Evolutionary conservation across 2,797 vertebrate species (phyloP), one percentile per base, ranked within the genome.

Genomic region (Sebastes matsubarae): DNA sequence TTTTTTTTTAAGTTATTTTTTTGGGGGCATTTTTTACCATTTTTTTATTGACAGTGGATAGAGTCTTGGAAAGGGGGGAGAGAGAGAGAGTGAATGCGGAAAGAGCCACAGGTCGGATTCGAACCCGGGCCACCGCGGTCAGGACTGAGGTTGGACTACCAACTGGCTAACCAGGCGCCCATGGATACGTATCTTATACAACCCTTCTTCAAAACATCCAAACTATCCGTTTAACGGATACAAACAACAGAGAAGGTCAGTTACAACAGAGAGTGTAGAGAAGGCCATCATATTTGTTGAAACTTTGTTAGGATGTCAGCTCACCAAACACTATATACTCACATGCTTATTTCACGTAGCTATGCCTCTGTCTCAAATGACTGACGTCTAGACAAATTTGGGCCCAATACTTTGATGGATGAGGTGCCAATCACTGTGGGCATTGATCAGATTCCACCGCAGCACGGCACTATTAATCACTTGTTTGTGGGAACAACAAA

Each of bases 401-500:
- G 27, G 13, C 5, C 22, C 24, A 13, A 50, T 24, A 9, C 13
- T 50, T 50, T 58, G 69, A 36, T 20, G 9, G 58, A 29, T 16
- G 9, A 25, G n/a, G 34, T 18, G 58, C 32, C 34, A 64, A 14
- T 72, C 46, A 5, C 42, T 24, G 24, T 18, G 27, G 20, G 50
- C 27, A 67, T 50, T 66, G 24, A 24, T 72, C 60, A 54, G 46
- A 72, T 77, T 75, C 66, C 66, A 74, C 68, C 8, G 22, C 65
- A 46, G 55, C 25, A 10, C 6, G 12, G 42, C 34, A 38, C 29
- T 61, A 20, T 64, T 77, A 34, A 34, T 68, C 18, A 18, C 68
- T 30, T 38, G 8, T 72, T 69, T 68, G 18, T 25, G 25, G 68
- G n/a, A 74, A 65, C 66, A 71, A 65, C 25, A n/a, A 58, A 27